Percentiles rank a stretch among this genome's conserved stretches.
These are phyloP conservation scores for Riptortus pedestris DNA, from an alignment of 1,140 invertebrate species.

Conservation along the genomic window DNA sequence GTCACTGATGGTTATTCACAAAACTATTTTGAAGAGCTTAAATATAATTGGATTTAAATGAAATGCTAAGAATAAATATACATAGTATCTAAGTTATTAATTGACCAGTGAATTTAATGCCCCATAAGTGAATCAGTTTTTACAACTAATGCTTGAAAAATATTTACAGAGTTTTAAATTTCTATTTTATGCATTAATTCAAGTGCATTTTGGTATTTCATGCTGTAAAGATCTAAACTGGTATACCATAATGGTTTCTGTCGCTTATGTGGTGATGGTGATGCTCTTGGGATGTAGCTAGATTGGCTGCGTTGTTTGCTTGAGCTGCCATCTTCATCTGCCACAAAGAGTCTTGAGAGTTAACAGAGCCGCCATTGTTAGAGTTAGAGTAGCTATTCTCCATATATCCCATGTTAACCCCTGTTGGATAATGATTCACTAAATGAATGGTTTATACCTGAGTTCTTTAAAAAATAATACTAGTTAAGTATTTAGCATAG, in stretches of 20 bases:
- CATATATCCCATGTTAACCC: slow-evolving; percentile 77
- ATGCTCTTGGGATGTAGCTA: slow-evolving; percentile 39
- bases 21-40: too few relatives aligned
- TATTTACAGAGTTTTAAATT: too few relatives aligned
- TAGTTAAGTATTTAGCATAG: neutral
- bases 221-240: neutral
- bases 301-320: slow-evolving; percentile 35
- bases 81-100: too few relatives aligned
- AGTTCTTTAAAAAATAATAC: neutral
- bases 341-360: slow-evolving; percentile 90
- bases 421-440: slow-evolving; percentile 37
- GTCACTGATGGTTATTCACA: too few relatives aligned
- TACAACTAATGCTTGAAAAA: too few relatives aligned
- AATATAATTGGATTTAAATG: too few relatives aligned
- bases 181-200: too few relatives aligned
- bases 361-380: slow-evolving; percentile 83
- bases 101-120: too few relatives aligned
- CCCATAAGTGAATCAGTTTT: too few relatives aligned
- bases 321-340: slow-evolving; percentile 78
- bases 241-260: slow-evolving; percentile 38
- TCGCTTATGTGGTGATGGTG: slow-evolving; percentile 44
- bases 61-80: too few relatives aligned
- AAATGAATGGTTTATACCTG: too few relatives aligned
- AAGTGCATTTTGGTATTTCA: neutral
- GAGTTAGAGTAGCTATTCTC: slow-evolving; percentile 86